These are phyloP conservation scores for Sinonovacula constricta DNA, from an alignment of 1,140 invertebrate genomes.

Conservation along the genomic window DNA sequence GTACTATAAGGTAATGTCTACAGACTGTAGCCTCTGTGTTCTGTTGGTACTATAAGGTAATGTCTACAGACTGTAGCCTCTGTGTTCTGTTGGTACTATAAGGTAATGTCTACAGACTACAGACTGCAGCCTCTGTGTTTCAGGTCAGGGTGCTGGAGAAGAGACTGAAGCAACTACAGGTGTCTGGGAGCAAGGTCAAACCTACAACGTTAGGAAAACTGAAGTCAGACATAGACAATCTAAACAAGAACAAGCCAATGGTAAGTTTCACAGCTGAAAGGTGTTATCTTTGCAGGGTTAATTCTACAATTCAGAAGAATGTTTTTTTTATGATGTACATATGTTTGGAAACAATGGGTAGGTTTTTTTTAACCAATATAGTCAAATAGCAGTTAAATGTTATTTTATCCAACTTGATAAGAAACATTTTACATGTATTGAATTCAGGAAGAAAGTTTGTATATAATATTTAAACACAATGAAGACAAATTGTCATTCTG, in stretches of 20 bases:
- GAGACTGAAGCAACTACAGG: slow-evolving; percentile 69
- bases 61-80: no score
- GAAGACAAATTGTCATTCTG: neutral
- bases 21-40: no score
- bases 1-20: no score
- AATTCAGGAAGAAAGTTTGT: no score
- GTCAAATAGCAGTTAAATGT: neutral
- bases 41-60: no score
- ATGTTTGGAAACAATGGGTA: neutral
- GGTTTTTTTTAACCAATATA: neutral
- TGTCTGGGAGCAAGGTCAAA: slow-evolving; percentile 67
- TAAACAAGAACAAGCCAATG: slow-evolving; percentile 68
- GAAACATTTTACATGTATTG: no score
- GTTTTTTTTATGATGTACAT: neutral
- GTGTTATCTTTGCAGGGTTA: no score
- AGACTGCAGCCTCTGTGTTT: no score
- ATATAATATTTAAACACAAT: neutral
- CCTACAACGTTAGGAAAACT: slow-evolving; percentile 69
- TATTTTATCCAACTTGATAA: neutral
- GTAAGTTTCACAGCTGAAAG: no score
- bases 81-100: no score
- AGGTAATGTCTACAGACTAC: no score
- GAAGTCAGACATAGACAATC: slow-evolving; percentile 75
- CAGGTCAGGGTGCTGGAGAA: slow-evolving; percentile 71
- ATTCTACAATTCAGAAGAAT: no score